Base-by-base conservation (phyloP, 1,140 invertebrate genomes). In the Neodiprion lecontei region DNA sequence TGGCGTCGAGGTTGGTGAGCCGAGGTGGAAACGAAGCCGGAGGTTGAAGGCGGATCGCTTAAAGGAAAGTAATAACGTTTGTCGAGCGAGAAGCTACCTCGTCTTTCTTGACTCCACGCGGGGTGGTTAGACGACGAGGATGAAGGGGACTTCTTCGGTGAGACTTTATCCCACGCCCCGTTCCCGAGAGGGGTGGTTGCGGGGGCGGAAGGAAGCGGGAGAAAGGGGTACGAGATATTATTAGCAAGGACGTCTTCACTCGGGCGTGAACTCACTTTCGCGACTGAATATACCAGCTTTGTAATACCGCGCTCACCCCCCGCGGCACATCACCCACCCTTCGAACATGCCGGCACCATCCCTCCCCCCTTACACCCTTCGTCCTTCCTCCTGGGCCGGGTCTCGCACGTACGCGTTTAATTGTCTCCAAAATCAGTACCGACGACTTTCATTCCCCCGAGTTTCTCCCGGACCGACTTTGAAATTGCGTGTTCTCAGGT, bases 21-120 rank as follows among this genome's bases (percentile, higher is more conserved):
- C 81, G 79, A 78, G 77, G 11, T 17, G 53, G 53, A 61, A 17
- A 17, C n/a, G 53, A 61, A 78, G 79, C 80, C 81, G 78, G 78
- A 76, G 80, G 76, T 73, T 76, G 79, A 73, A 80, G 76, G 78
- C 78, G 79, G 81, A 83, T 83, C 79, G 83, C 79, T 84, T 81
- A 76, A 81, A 84, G 80, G 80, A 83, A 85, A 85, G 84, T 86
- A 86, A 86, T 86, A 85, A 85, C 82, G 47, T 23, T 70, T 70
- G 69, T 17, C 28, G 74, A 9, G 67, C 68, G 49, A 70, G 53
- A 65, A 71, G 50, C 40, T 71, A 71, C 70, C 70, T 71, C 17
- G 47, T 28, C 70, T 47, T 48, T 48, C 48, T 71, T 21, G 14
- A 21, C 40, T 14, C 14, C 67, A 23, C 40, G 23, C 10, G 21